Evolutionary conservation across 2,888 invertebrate species (phyloP).

Genomic region (Stictocephala bisonia): DNA sequence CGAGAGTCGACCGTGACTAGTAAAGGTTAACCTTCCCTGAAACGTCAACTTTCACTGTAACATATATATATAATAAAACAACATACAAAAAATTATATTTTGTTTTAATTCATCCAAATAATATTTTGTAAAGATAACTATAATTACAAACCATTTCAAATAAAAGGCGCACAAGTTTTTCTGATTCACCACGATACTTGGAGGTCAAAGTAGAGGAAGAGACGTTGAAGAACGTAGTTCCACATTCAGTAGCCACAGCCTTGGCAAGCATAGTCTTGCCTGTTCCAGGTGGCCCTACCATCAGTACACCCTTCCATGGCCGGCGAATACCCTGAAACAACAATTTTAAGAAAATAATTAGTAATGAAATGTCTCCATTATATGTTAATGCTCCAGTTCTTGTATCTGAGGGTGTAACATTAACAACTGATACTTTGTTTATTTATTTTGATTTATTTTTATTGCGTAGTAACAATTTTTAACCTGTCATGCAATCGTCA

Average conservation of each 20-base stretch:
- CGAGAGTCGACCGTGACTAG: too few species aligned
- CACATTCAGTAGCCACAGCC: slow-evolving; percentile 90
- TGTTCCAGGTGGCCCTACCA: slow-evolving; percentile 78
- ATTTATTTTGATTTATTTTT: too few species aligned
- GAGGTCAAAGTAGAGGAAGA: slow-evolving; percentile 88
- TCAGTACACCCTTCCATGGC: slow-evolving; percentile 82
- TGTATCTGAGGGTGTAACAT: too few species aligned
- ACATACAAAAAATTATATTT: slow-evolving; percentile 20
- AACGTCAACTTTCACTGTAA: too few species aligned
- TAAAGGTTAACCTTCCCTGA: too few species aligned
- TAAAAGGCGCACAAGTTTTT: slow-evolving; percentile 85
- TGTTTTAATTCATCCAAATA: too few species aligned
- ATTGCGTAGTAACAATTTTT: too few species aligned
- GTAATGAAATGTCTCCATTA: background rate
- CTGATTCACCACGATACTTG: slow-evolving; percentile 92
- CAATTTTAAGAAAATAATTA: too few species aligned
- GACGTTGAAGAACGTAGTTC: slow-evolving; percentile 89
- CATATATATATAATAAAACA: background rate
- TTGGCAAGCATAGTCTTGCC: slow-evolving; percentile 86
- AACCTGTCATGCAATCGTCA: too few species aligned
- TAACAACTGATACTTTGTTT: too few species aligned
- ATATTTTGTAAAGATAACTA: background rate
- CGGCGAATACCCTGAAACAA: slow-evolving; percentile 75
- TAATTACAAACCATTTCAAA: slow-evolving; percentile 80
- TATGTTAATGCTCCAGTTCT: too few species aligned